These are phyloP conservation scores for Conus ventricosus DNA, from an alignment of 1,140 invertebrate species.

Conservation along the genomic window DNA sequence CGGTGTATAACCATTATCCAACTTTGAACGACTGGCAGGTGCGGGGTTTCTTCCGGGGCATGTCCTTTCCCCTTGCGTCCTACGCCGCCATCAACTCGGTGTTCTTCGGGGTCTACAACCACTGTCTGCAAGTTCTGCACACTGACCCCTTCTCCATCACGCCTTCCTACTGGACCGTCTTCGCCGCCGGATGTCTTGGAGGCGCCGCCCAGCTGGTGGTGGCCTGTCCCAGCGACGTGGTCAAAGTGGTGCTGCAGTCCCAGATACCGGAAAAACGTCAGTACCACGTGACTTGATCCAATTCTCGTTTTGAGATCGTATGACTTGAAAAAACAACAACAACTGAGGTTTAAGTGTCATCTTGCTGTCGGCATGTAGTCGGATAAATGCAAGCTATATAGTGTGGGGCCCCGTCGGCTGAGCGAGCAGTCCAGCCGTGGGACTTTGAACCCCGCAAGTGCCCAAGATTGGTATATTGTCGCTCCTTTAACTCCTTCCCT, in stretches of 20 bases:
- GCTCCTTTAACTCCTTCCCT: too few relatives aligned
- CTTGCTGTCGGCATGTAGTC: too few relatives aligned
- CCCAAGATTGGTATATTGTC: too few relatives aligned
- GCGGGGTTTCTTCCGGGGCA: conserved; percentile 83
- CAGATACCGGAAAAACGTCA: conserved; percentile 61
- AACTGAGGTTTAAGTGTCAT: too few relatives aligned
- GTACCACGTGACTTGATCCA: not conserved
- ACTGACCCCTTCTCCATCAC: not conserved
- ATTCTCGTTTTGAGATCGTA: too few relatives aligned
- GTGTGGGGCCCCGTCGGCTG: too few relatives aligned
- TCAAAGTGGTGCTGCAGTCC: conserved; percentile 83
- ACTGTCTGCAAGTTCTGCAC: conserved; percentile 62
- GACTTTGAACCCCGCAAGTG: too few relatives aligned
- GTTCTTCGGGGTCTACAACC: conserved; percentile 85
- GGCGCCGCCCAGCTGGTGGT: conserved; percentile 80
- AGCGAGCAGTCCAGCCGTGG: too few relatives aligned
- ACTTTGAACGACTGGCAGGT: conserved; percentile 61
- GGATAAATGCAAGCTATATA: too few relatives aligned
- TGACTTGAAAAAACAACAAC: too few relatives aligned
- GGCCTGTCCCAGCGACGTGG: conserved; percentile 82
- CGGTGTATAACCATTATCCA: too few relatives aligned
- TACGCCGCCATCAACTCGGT: conserved; percentile 83
- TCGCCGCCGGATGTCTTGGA: conserved; percentile 79
- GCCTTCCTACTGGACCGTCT: conserved; percentile 61
- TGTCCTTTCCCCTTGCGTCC: conserved; percentile 82